Percentiles rank a stretch among this genome's conserved stretches.
phyloP scores from a whole-genome alignment of 2,888 invertebrate species.

The Sepiola atlantica region DNA sequence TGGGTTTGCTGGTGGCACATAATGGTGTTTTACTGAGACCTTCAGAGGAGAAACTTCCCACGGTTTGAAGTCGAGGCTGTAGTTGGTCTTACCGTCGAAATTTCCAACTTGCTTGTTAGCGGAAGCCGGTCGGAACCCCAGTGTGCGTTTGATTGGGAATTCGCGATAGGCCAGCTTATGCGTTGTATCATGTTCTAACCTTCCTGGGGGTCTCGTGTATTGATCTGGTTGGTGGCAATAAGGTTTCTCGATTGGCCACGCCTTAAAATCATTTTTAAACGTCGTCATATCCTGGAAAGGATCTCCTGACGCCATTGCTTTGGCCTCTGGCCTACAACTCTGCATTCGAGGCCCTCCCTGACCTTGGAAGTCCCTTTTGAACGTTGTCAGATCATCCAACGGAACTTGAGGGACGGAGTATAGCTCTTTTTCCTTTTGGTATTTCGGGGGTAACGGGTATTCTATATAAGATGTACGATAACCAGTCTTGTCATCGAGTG shows the following conservation, averaged over 20 bases:
- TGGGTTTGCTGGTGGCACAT: conserved; percentile 70
- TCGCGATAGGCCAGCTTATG: conserved; percentile 65
- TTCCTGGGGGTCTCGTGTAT: conserved; percentile 70
- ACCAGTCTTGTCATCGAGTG: conserved; percentile 71
- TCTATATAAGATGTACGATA: conserved; percentile 71
- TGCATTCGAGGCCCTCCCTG: conserved; percentile 59
- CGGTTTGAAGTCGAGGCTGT: conserved; percentile 67
- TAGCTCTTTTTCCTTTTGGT: conserved; percentile 60
- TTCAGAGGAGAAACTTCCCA: conserved; percentile 64
- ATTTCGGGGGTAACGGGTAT: conserved; percentile 68
- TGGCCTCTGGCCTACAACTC: conserved; percentile 71
- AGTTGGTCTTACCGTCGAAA: conserved; percentile 71
- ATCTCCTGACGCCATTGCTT: conserved; percentile 69
- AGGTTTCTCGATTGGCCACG: conserved; percentile 66
- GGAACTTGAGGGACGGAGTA: conserved; percentile 66
- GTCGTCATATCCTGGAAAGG: conserved; percentile 74
- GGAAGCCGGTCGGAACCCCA: conserved; percentile 61
- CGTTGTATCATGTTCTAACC: conserved; percentile 71
- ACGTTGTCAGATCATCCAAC: conserved; percentile 71
- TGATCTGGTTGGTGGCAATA: conserved; percentile 64
- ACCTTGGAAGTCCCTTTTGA: conserved; percentile 68
- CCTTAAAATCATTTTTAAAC: conserved; percentile 68
- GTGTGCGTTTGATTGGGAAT: conserved; percentile 63
- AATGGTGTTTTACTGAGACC: conserved; percentile 62
- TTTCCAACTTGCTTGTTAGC: conserved; percentile 57